Conservation (phyloP, 1,140 invertebrate genomes). For the Babylonia areolata region DNA sequence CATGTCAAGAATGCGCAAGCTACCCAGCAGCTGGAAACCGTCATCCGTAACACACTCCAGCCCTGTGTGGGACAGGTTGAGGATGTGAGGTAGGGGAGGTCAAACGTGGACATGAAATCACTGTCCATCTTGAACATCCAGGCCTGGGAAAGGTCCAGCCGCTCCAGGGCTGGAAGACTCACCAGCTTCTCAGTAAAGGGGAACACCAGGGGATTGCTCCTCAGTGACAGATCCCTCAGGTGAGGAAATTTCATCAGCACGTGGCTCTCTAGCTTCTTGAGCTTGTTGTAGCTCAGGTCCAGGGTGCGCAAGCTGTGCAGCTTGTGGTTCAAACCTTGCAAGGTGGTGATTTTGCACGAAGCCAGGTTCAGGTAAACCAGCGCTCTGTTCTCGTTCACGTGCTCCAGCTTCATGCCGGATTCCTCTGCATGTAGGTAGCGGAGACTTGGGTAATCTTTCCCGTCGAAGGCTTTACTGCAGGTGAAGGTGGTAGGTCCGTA, state of each 20-base stretch:
- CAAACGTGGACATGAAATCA: not conserved
- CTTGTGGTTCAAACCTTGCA: not conserved
- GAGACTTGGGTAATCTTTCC: not conserved
- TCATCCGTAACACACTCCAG: constrained; percentile 26
- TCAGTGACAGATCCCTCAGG: constrained; percentile 19
- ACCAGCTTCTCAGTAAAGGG: not conserved
- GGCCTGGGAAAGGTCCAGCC: not conserved
- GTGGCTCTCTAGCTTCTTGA: not conserved
- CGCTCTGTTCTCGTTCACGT: not conserved
- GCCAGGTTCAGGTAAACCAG: not conserved
- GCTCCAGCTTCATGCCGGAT: not conserved
- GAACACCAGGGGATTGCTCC: not conserved
- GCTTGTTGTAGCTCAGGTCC: constrained; percentile 1
- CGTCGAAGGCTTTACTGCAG: not conserved
- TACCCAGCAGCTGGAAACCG: constrained; percentile 39
- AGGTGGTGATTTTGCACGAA: not conserved
- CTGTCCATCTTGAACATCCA: constrained; percentile 4
- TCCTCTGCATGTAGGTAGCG: not conserved
- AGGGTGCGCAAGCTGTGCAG: not conserved
- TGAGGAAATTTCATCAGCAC: not conserved
- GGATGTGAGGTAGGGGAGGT: not conserved
- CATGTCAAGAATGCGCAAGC: constrained; percentile 29
- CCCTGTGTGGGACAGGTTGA: constrained; percentile 38
- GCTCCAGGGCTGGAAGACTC: not conserved
- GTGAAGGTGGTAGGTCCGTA: constrained; percentile 4